These are phyloP conservation scores for Gila orcuttii DNA, from an alignment of 2,113 vertebrate species.

Conservation along the genomic window DNA sequence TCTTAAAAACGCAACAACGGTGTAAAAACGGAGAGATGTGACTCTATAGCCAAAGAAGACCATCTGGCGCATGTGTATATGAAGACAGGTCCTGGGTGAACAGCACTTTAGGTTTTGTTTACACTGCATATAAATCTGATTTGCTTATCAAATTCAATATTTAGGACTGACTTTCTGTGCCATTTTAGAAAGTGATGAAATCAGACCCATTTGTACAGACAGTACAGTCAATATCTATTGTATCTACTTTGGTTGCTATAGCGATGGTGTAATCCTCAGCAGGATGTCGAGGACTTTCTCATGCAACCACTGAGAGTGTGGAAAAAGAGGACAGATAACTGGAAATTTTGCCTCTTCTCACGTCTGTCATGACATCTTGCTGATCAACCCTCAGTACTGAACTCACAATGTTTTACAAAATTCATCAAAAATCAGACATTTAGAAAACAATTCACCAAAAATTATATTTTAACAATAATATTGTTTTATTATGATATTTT, in stretches of 20 bases:
- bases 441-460: not conserved
- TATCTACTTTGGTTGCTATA: not conserved
- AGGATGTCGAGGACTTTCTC: slow-evolving; percentile 1
- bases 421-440: not conserved
- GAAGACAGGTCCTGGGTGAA: not conserved
- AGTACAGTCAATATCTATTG: not conserved
- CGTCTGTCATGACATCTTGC: not conserved
- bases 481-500: not conserved
- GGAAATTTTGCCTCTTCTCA: not conserved
- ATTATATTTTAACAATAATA: not conserved
- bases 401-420: not conserved
- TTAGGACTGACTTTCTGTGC: not conserved
- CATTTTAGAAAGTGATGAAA: not conserved
- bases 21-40: not conserved
- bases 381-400: not conserved
- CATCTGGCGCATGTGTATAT: not conserved
- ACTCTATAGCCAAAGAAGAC: not conserved
- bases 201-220: not conserved
- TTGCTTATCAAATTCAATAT: not conserved
- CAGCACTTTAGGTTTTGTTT: not conserved
- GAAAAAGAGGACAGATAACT: not conserved
- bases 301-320: not conserved
- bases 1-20: not conserved
- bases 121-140: not conserved
- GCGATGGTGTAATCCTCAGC: not conserved